phyloP scores from a whole-genome alignment of 1,140 invertebrate genomes.

The Zaprionus ornatus region DNA sequence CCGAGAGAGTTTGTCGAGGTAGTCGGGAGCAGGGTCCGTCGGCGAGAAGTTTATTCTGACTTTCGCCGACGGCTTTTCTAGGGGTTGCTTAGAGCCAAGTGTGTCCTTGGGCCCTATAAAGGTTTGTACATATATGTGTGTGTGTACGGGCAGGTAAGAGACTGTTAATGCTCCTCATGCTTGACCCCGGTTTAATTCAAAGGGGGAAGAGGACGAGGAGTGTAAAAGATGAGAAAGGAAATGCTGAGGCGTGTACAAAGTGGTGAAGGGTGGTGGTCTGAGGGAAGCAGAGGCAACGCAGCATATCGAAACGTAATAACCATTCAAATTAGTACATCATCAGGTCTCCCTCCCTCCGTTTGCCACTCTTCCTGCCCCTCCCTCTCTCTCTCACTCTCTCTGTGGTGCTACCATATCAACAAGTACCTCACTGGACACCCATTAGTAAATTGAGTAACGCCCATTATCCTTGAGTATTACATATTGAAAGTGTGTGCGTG shows the following conservation, averaged over 20 bases:
- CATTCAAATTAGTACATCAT: constrained; percentile 49
- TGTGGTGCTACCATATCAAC: constrained; percentile 66
- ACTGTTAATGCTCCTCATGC: constrained; percentile 30
- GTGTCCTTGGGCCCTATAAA: constrained; percentile 63
- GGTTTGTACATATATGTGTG: constrained; percentile 19
- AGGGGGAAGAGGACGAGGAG: background rate
- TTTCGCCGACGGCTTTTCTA: constrained; percentile 56
- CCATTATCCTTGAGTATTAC: constrained; percentile 25
- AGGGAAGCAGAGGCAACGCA: background rate
- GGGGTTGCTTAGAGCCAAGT: constrained; percentile 49
- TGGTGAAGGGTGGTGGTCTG: background rate
- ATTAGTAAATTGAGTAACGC: constrained; percentile 67
- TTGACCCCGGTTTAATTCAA: background rate
- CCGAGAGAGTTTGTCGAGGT: background rate
- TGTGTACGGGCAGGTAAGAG: constrained; percentile 33
- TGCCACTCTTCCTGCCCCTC: background rate
- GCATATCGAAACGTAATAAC: constrained; percentile 46
- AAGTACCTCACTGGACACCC: constrained; percentile 44
- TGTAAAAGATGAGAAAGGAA: background rate
- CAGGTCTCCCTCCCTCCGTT: background rate
- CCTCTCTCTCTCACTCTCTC: background rate
- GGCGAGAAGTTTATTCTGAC: constrained; percentile 29
- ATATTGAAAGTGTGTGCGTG: background rate
- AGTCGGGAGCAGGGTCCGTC: constrained; percentile 45
- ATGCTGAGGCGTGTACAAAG: too few relatives aligned